phyloP scores from a whole-genome alignment of 2,113 vertebrate species.

The Xerus inauris region DNA sequence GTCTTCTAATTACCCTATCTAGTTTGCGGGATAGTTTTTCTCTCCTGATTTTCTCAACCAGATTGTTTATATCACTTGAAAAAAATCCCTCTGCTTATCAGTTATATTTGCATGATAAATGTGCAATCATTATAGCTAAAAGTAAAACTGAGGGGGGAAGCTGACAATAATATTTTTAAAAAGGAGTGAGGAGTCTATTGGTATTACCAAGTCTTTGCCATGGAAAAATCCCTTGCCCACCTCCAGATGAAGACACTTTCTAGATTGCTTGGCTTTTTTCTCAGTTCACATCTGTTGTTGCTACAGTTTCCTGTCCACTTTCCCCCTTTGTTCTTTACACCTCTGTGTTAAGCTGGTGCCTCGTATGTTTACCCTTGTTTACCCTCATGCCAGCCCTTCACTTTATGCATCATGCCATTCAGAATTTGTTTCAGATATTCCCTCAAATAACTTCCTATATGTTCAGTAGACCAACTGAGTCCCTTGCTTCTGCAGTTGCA shows the following conservation, averaged over 20 bases:
- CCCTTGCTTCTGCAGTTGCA: background rate
- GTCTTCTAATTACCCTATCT: conserved; percentile 61
- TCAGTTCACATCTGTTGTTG: background rate
- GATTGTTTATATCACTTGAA: conserved; percentile 65
- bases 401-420: background rate
- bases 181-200: background rate
- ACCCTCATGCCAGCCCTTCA: background rate
- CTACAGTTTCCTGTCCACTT: background rate
- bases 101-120: conserved; percentile 59
- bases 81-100: conserved; percentile 57
- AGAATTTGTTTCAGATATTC: background rate
- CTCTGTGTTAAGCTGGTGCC: background rate
- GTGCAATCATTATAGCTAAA: conserved; percentile 58
- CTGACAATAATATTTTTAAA: background rate
- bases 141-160: conserved; percentile 12
- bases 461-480: background rate
- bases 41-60: conserved; percentile 55
- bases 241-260: background rate
- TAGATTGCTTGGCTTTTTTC: background rate
- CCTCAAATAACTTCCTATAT: background rate
- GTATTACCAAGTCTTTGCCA: background rate
- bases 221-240: background rate
- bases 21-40: conserved; percentile 58
- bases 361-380: background rate
- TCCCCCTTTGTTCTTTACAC: background rate